These are phyloP conservation scores for Herpetotheres cachinnans DNA, from an alignment of 2,113 vertebrate genomes.

Conservation along the genomic window DNA sequence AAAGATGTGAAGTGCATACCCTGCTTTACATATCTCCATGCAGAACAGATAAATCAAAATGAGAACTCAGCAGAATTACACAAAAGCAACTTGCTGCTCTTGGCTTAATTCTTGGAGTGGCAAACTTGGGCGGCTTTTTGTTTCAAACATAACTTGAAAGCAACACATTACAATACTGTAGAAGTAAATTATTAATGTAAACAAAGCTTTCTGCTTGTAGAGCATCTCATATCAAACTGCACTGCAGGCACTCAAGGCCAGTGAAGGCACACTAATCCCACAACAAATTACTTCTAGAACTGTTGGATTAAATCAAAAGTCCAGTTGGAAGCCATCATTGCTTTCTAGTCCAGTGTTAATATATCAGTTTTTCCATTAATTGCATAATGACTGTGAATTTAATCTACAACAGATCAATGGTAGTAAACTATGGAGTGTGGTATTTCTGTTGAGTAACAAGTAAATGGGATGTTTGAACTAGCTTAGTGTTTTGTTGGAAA, in stretches of 20 bases:
- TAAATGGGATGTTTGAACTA: conserved; percentile 6
- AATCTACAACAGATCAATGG: conserved; percentile 32
- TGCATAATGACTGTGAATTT: conserved; percentile 27
- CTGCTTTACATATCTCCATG: not conserved
- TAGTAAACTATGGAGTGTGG: not conserved
- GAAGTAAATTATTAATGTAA: not conserved
- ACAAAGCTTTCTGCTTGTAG: not conserved
- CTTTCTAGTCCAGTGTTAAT: not conserved
- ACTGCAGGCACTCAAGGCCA: not conserved
- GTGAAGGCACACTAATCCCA: not conserved
- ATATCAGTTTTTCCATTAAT: conserved; percentile 30
- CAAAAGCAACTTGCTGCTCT: not conserved
- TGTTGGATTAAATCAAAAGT: not conserved
- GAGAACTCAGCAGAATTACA: not conserved
- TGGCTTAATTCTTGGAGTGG: not conserved
- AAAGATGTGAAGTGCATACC: not conserved
- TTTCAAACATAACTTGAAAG: not conserved
- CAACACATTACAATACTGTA: not conserved
- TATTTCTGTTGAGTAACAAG: not conserved
- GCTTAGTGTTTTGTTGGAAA: not conserved
- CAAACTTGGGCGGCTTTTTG: not conserved
- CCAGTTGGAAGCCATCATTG: not conserved
- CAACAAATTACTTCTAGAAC: not conserved
- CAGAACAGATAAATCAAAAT: not conserved
- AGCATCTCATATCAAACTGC: not conserved